phyloP scores from a whole-genome alignment of 2,113 vertebrate species.

The Cnemophilus loriae region DNA sequence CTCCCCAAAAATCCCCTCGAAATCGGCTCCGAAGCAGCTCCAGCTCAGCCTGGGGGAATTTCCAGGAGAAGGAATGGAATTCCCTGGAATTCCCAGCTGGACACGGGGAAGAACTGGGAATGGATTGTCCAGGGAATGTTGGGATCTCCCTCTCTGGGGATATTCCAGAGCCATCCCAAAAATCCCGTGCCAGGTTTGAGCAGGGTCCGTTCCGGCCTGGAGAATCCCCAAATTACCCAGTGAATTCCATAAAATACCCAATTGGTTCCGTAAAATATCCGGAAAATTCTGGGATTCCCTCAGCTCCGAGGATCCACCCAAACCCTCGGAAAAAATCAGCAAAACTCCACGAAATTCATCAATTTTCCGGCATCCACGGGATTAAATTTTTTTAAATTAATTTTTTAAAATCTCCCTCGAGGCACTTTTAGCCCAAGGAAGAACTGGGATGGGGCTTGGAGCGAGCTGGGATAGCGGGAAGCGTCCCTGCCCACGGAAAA shows the following conservation, averaged over 20 bases:
- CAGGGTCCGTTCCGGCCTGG: accelerated
- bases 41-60: neutral
- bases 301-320: neutral
- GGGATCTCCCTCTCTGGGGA: neutral
- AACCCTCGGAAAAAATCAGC: neutral
- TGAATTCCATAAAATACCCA: neutral
- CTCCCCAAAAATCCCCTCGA: neutral
- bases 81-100: neutral
- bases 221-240: neutral
- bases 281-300: neutral
- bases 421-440: neutral
- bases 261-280: too few species aligned
- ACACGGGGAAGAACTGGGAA: neutral
- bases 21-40: accelerated
- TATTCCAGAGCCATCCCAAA: neutral
- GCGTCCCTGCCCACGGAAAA: neutral
- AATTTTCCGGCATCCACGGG: accelerated
- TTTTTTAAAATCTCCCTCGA: neutral
- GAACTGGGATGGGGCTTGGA: neutral
- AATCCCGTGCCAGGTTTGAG: neutral
- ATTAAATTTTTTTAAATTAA: neutral
- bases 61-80: too few species aligned
- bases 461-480: neutral
- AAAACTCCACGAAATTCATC: neutral
- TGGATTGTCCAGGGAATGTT: neutral